Base-by-base conservation (phyloP, 37 sponge, comb jelly and placozoan genomes). In the Spongia lamella region DNA sequence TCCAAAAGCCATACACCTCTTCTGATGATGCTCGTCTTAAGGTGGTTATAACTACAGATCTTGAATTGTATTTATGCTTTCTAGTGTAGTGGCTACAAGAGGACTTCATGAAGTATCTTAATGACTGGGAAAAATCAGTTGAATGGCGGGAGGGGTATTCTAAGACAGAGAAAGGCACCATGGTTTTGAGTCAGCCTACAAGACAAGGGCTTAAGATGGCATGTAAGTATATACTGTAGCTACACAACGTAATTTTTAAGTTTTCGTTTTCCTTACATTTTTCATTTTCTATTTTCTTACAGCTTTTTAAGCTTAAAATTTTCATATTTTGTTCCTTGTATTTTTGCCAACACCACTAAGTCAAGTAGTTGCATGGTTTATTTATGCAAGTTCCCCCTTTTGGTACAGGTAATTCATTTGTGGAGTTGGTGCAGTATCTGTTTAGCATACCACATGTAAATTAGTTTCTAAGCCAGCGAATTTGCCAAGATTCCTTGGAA, bases 401-500 rank as follows among this genome's bases (percentile, higher is more conserved):
- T n/a, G n/a, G n/a, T n/a, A n/a, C 69, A 68, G 69, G 20, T 68
- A 38, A 20, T 15, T 71, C 72, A 33, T 56, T 73, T 56, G 33
- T 56, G 20, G 73, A 73, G 33, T 30, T 73, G 38, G 73, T 73
- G 73, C 30, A 31, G 38, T 73, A 56, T 31, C 27, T 73, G 21
- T 73, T 73, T 29, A 73, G 58, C 7, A 29, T 73, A 22, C 73
- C 73, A 24, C 58, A 31, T 7, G 58, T 73, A n/a, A 73, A 25
- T n/a, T 25, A 7, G 32, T 73, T 73, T 36, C 72, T 71, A 19
- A 73, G 59, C 32, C 74, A 73, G 37, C 25, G 74, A 36, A 73
- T 73, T 25, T 73, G 59, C 59, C 74, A 73, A 57, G 74, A 73
- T 33, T 60, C 74, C 29, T 20, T 73, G 7, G 74, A 73, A 27